Conservation (phyloP, 2,888 invertebrate species). For the Caenorhabditis auriculariae region DNA sequence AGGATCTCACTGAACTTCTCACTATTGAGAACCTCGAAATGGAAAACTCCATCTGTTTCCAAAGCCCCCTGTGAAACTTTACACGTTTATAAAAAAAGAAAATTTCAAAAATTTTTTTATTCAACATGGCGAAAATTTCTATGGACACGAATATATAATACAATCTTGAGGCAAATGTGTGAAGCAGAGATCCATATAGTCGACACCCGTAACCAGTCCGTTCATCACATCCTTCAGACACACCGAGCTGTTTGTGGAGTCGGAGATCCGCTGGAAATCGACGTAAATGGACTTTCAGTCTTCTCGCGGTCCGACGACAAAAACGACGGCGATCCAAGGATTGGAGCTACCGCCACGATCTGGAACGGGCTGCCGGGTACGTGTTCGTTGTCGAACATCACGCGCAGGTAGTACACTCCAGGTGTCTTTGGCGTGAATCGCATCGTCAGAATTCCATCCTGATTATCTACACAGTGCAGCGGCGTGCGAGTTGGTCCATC, state of each 20-base stretch:
- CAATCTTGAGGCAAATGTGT: too few relatives aligned
- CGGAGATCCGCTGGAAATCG: constrained; percentile 37
- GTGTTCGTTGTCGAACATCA: constrained; percentile 72
- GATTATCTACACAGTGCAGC: constrained; percentile 84
- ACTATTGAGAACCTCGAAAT: too few relatives aligned
- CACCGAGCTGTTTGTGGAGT: constrained; percentile 30
- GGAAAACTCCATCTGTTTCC: too few relatives aligned
- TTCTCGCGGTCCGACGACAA: constrained; percentile 24
- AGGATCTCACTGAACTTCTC: too few relatives aligned
- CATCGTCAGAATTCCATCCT: constrained; percentile 90
- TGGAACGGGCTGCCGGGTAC: constrained; percentile 50
- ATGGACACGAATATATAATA: too few relatives aligned
- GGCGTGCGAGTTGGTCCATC: constrained; percentile 80
- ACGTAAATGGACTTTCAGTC: constrained; percentile 40
- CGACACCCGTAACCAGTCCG: too few relatives aligned
- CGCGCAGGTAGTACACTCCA: constrained; percentile 92
- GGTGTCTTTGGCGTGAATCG: constrained; percentile 96
- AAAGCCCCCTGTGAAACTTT: too few relatives aligned
- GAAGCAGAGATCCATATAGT: too few relatives aligned
- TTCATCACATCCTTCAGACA: constrained; percentile 5
- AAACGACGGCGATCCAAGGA: constrained; percentile 21
- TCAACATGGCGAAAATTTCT: too few relatives aligned
- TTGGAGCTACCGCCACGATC: constrained; percentile 36
- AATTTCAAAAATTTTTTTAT: too few relatives aligned
- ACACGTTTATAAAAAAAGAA: too few relatives aligned